Evolutionary conservation across 2,888 invertebrate genomes (phyloP).

Genomic region (Petrolisthes cinctipes): DNA sequence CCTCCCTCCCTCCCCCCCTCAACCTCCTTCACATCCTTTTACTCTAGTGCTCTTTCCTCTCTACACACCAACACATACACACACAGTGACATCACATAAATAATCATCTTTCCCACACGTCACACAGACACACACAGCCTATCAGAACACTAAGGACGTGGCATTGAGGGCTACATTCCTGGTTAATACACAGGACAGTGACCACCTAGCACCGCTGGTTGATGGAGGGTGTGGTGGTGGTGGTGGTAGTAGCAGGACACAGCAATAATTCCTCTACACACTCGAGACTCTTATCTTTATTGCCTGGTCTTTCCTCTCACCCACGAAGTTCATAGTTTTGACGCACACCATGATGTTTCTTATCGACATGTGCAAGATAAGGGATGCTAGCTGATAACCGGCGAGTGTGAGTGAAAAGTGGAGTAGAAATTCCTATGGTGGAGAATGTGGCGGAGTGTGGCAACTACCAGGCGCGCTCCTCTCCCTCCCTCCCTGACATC

Average conservation of each 20-base stretch:
- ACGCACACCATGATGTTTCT: no score
- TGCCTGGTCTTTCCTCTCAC: not conserved
- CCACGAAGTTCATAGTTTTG: not conserved
- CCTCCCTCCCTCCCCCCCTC: no score
- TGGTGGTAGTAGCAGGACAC: no score
- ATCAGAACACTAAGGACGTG: no score
- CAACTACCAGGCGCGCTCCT: constrained; percentile 21
- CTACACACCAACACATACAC: no score
- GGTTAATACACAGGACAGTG: not conserved
- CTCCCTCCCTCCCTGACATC: constrained; percentile 26
- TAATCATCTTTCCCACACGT: no score
- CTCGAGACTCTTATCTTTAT: not conserved
- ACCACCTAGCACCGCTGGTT: constrained; percentile 6
- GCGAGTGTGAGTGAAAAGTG: not conserved
- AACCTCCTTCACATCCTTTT: no score
- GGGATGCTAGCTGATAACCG: not conserved
- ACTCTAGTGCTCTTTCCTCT: no score
- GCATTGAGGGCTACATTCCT: no score
- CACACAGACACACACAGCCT: no score
- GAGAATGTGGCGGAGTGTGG: constrained; percentile 16
- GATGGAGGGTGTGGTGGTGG: not conserved
- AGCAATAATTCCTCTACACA: not conserved
- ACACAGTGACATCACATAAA: no score
- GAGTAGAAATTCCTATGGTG: not conserved
- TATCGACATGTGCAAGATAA: not conserved